Base-by-base conservation (phyloP, 2,888 invertebrate species). In the Hydrotaea diabolus region DNA sequence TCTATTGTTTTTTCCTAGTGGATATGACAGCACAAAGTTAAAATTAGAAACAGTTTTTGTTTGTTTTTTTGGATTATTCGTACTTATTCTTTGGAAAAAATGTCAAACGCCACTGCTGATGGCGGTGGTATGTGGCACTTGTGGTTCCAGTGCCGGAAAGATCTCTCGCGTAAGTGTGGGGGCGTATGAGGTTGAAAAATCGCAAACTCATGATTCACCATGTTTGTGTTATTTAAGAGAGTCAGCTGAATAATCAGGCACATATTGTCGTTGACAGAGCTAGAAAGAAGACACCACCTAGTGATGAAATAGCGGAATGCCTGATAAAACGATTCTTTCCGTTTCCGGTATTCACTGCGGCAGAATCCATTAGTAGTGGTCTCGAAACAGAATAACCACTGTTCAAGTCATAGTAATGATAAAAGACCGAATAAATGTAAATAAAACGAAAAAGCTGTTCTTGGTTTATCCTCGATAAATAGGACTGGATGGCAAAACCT, bases 271-370 rank as follows among this genome's bases (percentile, higher is more conserved):
- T n/a, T 59, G 59, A 59, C 59, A 23, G 7, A 26, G 26, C 15
- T 21, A 59, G 59, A 59, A 13, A 49, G 59, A 23, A 8, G 55
- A 19, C 55, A 59, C 26, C 26, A 26, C 23, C 23, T 23, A 23
- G 21, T 57, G 55, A 11, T 57, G 55, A 21, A 19, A 59, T 59
- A 13, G 26, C 19, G 59, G 15, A 59, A 59, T 59, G 59, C 11
- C 11, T 59, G 59, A 19, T 59, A 59, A 59, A 31, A 59, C 15
- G 59, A 59, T 26, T 59, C 59, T 26, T 59, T 59, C 59, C 59
- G 59, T 59, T 59, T 59, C 59, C 59, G 59, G 59, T 11, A 13
- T 3, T 11, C 19, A 26, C 23, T 23, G 13, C 7, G 59, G 15
- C 26, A 13, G 13, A 59, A 15, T 59, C 23, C 13, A 2, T 55